These are phyloP conservation scores for Arrhamphus sclerolepis DNA, from an alignment of 2,797 vertebrate genomes.

Conservation along the genomic window DNA sequence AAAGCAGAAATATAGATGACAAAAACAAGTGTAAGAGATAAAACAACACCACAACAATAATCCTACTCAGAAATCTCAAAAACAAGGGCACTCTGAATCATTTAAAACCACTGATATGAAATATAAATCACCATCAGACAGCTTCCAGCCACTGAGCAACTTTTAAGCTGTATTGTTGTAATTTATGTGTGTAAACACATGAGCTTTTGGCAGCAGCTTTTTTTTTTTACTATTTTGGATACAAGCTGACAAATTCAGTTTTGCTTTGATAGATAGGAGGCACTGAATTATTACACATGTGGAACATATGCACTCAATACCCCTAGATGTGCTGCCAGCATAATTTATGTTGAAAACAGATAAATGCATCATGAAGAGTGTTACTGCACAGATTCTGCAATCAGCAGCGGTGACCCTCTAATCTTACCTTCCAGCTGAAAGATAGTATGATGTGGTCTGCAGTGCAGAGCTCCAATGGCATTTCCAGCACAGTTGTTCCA, in stretches of 20 bases:
- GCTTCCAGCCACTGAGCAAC: background rate
- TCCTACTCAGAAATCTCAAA: too few relatives aligned
- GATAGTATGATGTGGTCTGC: constrained; percentile 87
- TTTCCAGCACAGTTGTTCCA: constrained; percentile 96
- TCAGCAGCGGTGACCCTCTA: background rate
- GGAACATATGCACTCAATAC: background rate
- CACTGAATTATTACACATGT: background rate
- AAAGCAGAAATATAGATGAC: too few relatives aligned
- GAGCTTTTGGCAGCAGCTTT: too few relatives aligned
- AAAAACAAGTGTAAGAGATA: too few relatives aligned
- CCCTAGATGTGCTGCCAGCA: background rate
- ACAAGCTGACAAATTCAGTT: too few relatives aligned
- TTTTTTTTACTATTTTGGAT: background rate
- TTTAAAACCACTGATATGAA: background rate
- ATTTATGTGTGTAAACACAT: too few relatives aligned
- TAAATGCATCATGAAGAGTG: too few relatives aligned
- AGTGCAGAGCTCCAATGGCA: constrained; percentile 89
- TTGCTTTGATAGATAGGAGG: background rate
- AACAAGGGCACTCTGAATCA: too few relatives aligned
- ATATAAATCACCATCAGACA: background rate
- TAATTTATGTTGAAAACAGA: too few relatives aligned
- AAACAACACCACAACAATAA: too few relatives aligned
- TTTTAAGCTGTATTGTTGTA: background rate
- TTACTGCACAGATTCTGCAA: too few relatives aligned
- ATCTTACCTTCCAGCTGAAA: constrained; percentile 88